Evolutionary conservation across 2,888 invertebrate genomes (phyloP), one percentile per base, ranked within the genome.

Genomic region (Drosophila silvestris): DNA sequence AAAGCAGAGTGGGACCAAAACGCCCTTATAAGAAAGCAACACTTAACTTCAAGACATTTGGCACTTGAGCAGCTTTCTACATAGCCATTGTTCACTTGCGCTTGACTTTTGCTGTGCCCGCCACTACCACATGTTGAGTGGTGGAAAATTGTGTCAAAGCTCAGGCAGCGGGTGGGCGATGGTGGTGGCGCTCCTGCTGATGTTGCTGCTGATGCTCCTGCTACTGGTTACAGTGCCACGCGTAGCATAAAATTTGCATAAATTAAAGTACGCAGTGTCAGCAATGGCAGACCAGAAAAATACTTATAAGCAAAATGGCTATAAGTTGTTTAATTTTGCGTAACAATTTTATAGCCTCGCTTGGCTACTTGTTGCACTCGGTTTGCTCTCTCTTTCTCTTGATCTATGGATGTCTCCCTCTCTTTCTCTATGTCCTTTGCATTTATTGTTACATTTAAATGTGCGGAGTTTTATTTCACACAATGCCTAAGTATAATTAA

Each of bases 221-320:
- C 14, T 37, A 59, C 59, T 58, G 74, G 65, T 74, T 33, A 33
- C 58, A 64, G 37, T 52, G 82, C 70, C 82, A 87, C 85, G 89
- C 86, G 90, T 77, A 79, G 85, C 85, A 80, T 87, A 76, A 80
- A 82, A 89, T 86, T 89, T 86, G 66, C 86, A 86, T 86, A 86
- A 81, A 88, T 86, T 88, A 88, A 88, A 74, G 71, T 70, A 63
- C 71, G 77, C 72, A 70, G 60, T 62, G 71, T 72, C 74, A 73
- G 81, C 81, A 63, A 33, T 51, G 70, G 62, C 66, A 67, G 39
- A 54, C 47, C 35, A 54, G 39, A 67, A 51, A 74, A 77, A 71
- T 73, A 32, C 53, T 59, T 50, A 70, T 52, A 66, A 54, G 41
- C 28, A 65, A 70, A 82, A 67, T 57, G 69, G 52, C 76, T 79